These are phyloP conservation scores for Tretioscincus oriximinensis DNA, from an alignment of 2,113 vertebrate species.

Conservation along the genomic window DNA sequence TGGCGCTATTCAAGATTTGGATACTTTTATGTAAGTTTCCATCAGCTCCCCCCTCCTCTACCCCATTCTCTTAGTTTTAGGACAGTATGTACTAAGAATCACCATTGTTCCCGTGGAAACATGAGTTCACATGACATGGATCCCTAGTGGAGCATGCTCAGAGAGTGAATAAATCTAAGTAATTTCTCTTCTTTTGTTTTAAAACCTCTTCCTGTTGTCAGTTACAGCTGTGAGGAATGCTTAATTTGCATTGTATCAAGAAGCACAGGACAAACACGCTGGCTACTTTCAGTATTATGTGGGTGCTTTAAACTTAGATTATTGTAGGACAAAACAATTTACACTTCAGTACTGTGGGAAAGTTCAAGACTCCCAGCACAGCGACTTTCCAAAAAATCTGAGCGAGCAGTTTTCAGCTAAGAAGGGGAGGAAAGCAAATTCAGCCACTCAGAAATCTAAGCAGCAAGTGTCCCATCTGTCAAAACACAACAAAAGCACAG, in stretches of 20 bases:
- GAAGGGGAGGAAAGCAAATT: conserved; percentile 43
- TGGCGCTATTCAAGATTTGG: background rate
- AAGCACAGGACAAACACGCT: conserved; percentile 45
- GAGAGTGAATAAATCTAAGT: conserved; percentile 71
- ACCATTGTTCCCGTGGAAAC: conserved; percentile 68
- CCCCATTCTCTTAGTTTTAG: background rate
- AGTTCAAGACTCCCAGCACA: conserved; percentile 67
- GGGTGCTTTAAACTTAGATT: conserved; percentile 56
- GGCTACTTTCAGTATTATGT: conserved; percentile 42
- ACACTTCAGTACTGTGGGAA: conserved; percentile 72
- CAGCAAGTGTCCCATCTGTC: conserved; percentile 48
- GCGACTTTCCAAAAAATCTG: conserved; percentile 55
- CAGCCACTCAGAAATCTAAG: conserved; percentile 51
- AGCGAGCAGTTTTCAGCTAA: conserved; percentile 50
- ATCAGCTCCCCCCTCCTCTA: background rate
- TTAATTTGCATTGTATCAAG: conserved; percentile 61
- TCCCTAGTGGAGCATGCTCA: conserved; percentile 68
- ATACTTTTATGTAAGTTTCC: conserved; percentile 17
- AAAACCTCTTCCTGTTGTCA: conserved; percentile 71
- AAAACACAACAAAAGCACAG: conserved; percentile 27
- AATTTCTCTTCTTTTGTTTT: conserved; percentile 73
- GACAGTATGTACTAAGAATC: conserved; percentile 53
- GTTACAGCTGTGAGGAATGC: conserved; percentile 66
- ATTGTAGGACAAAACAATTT: conserved; percentile 58
- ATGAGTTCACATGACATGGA: conserved; percentile 53